Base-by-base conservation (phyloP, 2,797 vertebrate species). In the Melanotaenia trifasciata region DNA sequence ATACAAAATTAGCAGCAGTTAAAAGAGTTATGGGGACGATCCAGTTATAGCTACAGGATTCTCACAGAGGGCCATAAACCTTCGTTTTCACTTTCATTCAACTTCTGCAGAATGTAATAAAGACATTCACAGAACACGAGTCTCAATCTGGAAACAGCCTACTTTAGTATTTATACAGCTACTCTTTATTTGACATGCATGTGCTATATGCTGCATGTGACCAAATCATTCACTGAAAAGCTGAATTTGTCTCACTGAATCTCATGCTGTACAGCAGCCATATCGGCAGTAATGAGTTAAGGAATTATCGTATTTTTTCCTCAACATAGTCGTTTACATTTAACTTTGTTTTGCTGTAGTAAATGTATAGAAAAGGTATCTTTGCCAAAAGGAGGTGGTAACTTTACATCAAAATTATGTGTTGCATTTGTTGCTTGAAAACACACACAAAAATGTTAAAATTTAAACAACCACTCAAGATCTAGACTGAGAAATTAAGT, bases 1-100 rank as follows among this genome's bases (percentile, higher is more conserved):
- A 64, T 43, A 59, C 61, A 32, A 50, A 70, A 68, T 36, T 63
- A 50, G 45, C 8, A 54, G 18, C 32, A 22, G 58, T 64, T 14
- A 13, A 45, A 30, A 56, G 57, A 53, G 40, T 54, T 1, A 20
- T 36, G 14, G 20, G 32, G 47, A n/a, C 43, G 69, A 22, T 53
- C 6, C 22, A 59, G 32, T 58, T 58, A 18, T n/a, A 58, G 11
- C 5, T 3, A 47, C 9, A 30, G 12, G 51, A 28, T 54, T 54
- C 43, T 20, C 45, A 50, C 6, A 50, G 6, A 45, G 20, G 20
- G 5, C 1, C 7, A 50, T 50, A 22, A 50, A 50, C 20, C 45
- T 18, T n/a, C 4, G 8, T n/a, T 20, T 47, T 18, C 20, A 7
- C 43, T 47, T 20, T 47, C 43, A 20, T 47, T 47, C 18, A 20